Conservation (phyloP, 2,888 invertebrate species). For the Atrina japonica region DNA sequence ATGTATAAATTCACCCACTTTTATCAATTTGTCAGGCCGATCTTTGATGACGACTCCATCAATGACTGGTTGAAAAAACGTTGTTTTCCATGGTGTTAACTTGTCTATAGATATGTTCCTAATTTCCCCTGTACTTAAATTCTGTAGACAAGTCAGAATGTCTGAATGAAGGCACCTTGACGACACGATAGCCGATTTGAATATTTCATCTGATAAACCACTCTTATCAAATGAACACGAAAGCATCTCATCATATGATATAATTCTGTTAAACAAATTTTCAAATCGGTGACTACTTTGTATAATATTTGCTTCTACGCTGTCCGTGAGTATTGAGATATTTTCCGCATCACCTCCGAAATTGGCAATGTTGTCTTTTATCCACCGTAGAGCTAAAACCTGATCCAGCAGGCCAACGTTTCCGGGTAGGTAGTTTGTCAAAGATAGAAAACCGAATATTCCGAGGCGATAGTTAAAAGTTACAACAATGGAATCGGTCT, state of each 20-base stretch:
- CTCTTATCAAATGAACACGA: not conserved
- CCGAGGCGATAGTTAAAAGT: constrained; percentile 38
- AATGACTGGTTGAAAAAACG: constrained; percentile 19
- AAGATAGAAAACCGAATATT: constrained; percentile 35
- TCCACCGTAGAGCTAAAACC: constrained; percentile 27
- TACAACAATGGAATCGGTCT: constrained; percentile 21
- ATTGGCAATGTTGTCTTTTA: constrained; percentile 28
- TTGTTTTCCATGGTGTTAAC: not conserved
- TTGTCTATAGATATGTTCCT: not conserved
- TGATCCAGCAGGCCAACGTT: constrained; percentile 40
- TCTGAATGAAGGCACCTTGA: constrained; percentile 8
- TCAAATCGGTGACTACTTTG: not conserved
- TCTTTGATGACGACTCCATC: constrained; percentile 4
- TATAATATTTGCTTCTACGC: not conserved
- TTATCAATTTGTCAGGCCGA: not conserved
- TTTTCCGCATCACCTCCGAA: constrained; percentile 35
- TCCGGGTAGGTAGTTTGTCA: not conserved
- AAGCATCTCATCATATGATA: constrained; percentile 24
- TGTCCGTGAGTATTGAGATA: constrained; percentile 22
- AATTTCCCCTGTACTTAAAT: not conserved
- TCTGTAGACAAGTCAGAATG: constrained; percentile 13
- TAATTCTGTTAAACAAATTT: constrained; percentile 5
- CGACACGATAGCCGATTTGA: not conserved
- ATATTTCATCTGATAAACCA: not conserved
- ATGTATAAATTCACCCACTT: too few relatives aligned